Percentiles rank a stretch among this genome's conserved stretches.
These are phyloP conservation scores for Karalla daura DNA, from an alignment of 2,797 vertebrate species.

Conservation along the genomic window DNA sequence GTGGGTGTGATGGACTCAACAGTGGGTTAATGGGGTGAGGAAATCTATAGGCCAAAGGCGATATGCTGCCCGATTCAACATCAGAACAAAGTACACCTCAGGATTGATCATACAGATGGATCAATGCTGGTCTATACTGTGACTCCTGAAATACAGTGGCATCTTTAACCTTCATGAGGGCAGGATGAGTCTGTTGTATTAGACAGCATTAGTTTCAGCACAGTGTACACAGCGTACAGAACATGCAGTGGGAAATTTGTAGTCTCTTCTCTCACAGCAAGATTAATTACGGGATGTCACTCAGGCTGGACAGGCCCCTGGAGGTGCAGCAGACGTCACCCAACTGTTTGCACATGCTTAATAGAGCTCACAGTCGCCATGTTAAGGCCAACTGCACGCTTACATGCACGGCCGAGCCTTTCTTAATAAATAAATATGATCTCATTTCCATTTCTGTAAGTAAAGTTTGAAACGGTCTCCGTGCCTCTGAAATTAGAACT, in stretches of 20 bases:
- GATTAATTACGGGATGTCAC: neutral
- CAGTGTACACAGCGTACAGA: neutral
- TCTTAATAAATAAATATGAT: no score
- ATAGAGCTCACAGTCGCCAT: neutral
- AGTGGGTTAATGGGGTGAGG: neutral
- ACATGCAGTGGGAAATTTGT: neutral
- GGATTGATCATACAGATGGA: neutral
- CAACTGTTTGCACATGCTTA: slow-evolving; percentile 3
- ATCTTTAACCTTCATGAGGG: neutral
- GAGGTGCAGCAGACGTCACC: neutral
- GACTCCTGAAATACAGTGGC: neutral
- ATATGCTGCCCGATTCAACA: neutral
- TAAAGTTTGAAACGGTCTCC: slow-evolving; percentile 1
- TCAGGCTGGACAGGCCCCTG: neutral
- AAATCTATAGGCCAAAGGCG: neutral
- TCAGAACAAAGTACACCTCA: neutral
- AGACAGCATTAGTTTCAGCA: neutral
- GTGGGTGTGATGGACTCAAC: no score
- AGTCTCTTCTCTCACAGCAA: neutral
- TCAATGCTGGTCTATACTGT: neutral
- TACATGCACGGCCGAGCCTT: no score
- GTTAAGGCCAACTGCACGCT: neutral
- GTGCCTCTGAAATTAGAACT: neutral
- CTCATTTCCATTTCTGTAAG: neutral
- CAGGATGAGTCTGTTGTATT: neutral